Base-by-base conservation (phyloP, 2,888 invertebrate genomes). In the Conus canariensis region DNA sequence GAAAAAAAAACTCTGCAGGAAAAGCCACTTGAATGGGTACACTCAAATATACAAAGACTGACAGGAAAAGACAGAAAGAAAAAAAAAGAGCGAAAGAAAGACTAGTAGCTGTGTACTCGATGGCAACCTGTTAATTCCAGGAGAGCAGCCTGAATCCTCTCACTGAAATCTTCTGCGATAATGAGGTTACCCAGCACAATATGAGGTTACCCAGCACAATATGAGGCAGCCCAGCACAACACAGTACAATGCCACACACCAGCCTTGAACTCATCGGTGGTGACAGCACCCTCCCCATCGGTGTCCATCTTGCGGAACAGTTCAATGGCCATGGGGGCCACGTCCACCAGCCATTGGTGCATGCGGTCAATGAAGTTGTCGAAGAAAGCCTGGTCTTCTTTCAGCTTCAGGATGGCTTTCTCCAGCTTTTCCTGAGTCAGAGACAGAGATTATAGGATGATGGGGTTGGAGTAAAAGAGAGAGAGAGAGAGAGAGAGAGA, bases 211-310 rank as follows among this genome's bases (percentile, higher is more conserved):
- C 45, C 2, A 2, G 3, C 45, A 45, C 45, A 2, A 45, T 4
- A 45, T 4, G 45, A 45, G 45, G 45, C 45, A 45, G 45, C 45
- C 45, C 45, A 45, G 45, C 45, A 45, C 4, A 4, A 45, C 3
- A 45, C 64, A 64, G 12, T 1, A 64, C 10, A 64, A 64, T 7
- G 1, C 10, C 6, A 64, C 16, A 30, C 90, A 96, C 96, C 95
- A 92, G 95, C 93, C 92, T 95, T 96, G 89, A 96, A 95, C 88
- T 95, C 95, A 59, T 95, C 95, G 91, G 94, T 95, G 25, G 94
- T 93, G 7, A 96, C 83, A 9, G 94, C 91, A 7, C 95, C 95
- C 82, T 95, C 95, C 30, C 93, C 95, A 88, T 94, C 94, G 14
- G 91, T 90, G 91, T 96, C 96, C 91, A 94, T 93, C 59, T 92